Base-by-base conservation (phyloP, 2,113 vertebrate species). In the Petrocephalus zakoni region DNA sequence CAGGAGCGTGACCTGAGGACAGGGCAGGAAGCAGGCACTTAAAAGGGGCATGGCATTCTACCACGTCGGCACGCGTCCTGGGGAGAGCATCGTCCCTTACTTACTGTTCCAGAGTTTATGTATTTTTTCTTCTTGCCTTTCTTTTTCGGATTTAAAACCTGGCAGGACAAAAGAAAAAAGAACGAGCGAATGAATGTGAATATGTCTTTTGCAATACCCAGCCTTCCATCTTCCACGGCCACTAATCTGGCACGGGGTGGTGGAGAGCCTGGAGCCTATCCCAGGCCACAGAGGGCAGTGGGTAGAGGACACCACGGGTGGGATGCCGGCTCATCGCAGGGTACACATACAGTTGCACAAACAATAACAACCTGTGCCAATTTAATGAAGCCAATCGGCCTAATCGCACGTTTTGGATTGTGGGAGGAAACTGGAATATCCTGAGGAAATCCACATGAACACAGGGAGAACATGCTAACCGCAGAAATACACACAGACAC, bases 41-140 rank as follows among this genome's bases (percentile, higher is more conserved):
- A 21, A 75, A 5, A 61, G 53, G 1, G 19, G 10, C n/a, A 4
- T 7, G 22, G 17, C 21, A 3, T 56, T 47, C 25, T 8, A 56
- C 42, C 1, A 17, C 1, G 47, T 7, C 46, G 51, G n/a, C 55
- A 51, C n/a, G 47, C 47, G 34, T 22, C 0, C 22, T 17, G 29
- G 81, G 52, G 21, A 61, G 37, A 64, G 13, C 9, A 2, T 9
- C 22, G 21, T 4, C 1, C 19, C 47, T 8, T 42, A 95, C 96
- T 96, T 93, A 97, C 96, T 0, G 96, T 97, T 90, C 96, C 96
- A 0, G 96, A 97, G 91, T 97, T 97, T 88, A 96, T 91, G 0
- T 97, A 97, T 94, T 96, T 97, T 94, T 97, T 97, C 93, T 97
- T 97, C 94, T 97, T 97, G 92, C 96, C 96, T 91, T 96, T 97